A percentile compares a stretch with the other conserved stretches of the same genome.
phyloP scores from a whole-genome alignment of 2,113 vertebrate species.

The Cinclus cinclus region DNA sequence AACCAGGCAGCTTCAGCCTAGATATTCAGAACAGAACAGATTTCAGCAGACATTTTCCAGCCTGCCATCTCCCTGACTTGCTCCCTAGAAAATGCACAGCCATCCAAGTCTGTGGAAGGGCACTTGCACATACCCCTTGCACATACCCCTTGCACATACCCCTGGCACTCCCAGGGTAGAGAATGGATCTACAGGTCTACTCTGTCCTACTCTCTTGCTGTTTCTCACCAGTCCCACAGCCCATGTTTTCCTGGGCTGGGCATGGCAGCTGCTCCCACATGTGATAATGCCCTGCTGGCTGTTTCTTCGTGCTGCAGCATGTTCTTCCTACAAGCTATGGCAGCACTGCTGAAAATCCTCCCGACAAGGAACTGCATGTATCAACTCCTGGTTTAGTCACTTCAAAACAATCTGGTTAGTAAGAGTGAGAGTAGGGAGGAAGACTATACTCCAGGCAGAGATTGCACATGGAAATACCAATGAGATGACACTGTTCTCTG shows the following conservation, averaged over 20 bases:
- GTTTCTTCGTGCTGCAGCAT: background rate
- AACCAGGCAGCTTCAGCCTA: background rate
- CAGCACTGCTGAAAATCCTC: background rate
- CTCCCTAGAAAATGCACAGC: background rate
- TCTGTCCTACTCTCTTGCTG: background rate
- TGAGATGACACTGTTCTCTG: conserved; percentile 32
- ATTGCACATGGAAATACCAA: conserved; percentile 39
- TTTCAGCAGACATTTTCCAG: background rate
- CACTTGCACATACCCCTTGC: fast-evolving
- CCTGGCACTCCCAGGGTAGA: background rate
- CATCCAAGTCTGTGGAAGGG: background rate
- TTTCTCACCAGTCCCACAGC: background rate
- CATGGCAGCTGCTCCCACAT: background rate
- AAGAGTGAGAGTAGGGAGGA: conserved; percentile 27
- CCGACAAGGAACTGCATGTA: conserved; percentile 5
- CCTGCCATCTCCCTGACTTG: background rate
- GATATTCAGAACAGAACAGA: background rate
- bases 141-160: background rate
- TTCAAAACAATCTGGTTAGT: conserved; percentile 44
- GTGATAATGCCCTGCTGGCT: background rate
- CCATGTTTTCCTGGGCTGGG: background rate
- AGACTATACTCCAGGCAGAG: conserved; percentile 39
- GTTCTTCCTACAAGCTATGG: background rate
- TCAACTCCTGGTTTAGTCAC: conserved; percentile 35
- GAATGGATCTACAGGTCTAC: fast-evolving